Evolutionary conservation across 2,888 invertebrate genomes (phyloP).

Genomic region (Campaea margaritaria): DNA sequence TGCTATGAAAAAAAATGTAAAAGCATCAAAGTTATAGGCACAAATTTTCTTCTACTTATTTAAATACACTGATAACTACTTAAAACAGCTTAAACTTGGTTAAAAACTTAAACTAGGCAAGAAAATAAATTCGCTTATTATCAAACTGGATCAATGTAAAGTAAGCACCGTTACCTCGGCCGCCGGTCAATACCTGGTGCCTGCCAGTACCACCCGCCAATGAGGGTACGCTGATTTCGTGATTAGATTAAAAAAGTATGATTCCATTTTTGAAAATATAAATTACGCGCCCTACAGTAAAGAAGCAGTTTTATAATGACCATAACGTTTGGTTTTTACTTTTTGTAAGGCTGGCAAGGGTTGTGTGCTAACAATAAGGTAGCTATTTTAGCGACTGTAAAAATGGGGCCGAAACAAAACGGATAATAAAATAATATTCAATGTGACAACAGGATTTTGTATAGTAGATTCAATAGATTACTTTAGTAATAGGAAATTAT

Average conservation of each 20-base stretch:
- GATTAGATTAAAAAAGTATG: slow-evolving; percentile 67
- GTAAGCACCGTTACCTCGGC: slow-evolving; percentile 40
- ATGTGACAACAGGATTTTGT: no score
- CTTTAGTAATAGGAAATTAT: no score
- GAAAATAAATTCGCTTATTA: no score
- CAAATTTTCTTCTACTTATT: no score
- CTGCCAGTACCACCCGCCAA: slow-evolving; percentile 68
- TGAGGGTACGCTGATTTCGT: slow-evolving; percentile 66
- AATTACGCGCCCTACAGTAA: slow-evolving; percentile 40
- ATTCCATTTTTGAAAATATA: slow-evolving; percentile 56
- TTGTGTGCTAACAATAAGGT: slow-evolving; percentile 15
- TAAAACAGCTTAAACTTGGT: no score
- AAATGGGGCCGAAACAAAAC: slow-evolving; percentile 13
- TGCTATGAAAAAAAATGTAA: no score
- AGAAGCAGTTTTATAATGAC: slow-evolving; percentile 43
- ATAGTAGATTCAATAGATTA: no score
- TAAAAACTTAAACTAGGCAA: no score
- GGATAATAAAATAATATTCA: neutral
- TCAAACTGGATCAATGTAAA: slow-evolving; percentile 24
- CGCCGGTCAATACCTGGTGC: slow-evolving; percentile 77
- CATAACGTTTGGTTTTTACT: slow-evolving; percentile 39
- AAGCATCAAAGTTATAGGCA: no score
- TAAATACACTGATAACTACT: no score
- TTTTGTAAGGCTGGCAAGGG: slow-evolving; percentile 25
- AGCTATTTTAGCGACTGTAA: slow-evolving; percentile 10